Evolutionary conservation across 2,888 invertebrate genomes (phyloP).

Genomic region (Drosophila mettleri): DNA sequence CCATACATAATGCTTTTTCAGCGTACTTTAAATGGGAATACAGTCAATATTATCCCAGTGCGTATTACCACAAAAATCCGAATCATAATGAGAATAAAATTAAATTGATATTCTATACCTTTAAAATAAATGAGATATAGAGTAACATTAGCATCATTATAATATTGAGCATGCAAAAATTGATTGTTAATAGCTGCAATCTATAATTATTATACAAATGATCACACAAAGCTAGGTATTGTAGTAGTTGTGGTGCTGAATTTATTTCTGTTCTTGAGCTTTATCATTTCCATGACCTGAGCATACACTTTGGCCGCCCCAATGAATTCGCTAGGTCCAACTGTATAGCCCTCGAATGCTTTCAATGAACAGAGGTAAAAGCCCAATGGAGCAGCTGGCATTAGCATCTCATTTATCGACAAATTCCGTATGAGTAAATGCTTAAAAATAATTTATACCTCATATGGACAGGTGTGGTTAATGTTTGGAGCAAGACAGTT

Average conservation of each 20-base stretch:
- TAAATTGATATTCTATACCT: too few relatives aligned
- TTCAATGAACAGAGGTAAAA: not conserved
- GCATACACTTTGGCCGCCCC: constrained; percentile 28
- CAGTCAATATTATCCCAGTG: too few relatives aligned
- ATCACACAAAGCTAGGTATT: too few relatives aligned
- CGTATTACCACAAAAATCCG: too few relatives aligned
- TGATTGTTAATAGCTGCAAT: too few relatives aligned
- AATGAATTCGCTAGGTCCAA: not conserved
- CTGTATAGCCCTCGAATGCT: not conserved
- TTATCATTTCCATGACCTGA: constrained; percentile 15
- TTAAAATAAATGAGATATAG: too few relatives aligned
- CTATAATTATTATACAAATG: not conserved
- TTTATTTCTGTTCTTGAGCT: not conserved
- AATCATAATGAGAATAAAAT: too few relatives aligned
- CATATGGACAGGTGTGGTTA: constrained; percentile 49
- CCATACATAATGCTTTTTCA: too few relatives aligned
- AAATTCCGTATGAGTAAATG: constrained; percentile 28
- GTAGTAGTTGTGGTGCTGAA: too few relatives aligned
- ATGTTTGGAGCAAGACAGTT: constrained; percentile 32
- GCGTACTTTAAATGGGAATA: too few relatives aligned
- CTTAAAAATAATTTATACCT: constrained; percentile 15
- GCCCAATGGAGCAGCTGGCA: constrained; percentile 29
- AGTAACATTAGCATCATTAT: too few relatives aligned
- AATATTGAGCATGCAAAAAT: too few relatives aligned
- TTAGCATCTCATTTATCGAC: constrained; percentile 6